Evolutionary conservation across 2,888 invertebrate genomes (phyloP), one percentile per base, ranked within the genome.

Genomic region (Lithophane semibrunnea): DNA sequence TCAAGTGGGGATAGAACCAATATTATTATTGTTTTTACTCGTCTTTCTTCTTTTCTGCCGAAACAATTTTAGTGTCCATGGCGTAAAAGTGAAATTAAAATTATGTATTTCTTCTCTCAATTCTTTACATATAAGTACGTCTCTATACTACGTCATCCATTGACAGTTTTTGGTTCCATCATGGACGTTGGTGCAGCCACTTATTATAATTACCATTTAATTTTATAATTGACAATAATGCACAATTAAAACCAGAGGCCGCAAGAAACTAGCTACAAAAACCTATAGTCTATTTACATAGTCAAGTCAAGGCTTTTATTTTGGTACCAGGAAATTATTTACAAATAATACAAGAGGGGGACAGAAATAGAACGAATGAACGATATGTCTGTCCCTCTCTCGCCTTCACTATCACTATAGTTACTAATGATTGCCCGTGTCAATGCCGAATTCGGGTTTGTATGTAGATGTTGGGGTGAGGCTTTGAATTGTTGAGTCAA

Each of bases 251-350:
- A 21, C 16, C 44, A 42, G n/a, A 42, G 13, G 24, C 58, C 21
- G 44, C 42, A 78, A 61, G 42, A 76, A 78, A 78, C 70, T 47
- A 54, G 18, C 12, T 72, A 54, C 58, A 52, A 42, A 67, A 69
- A 74, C 12, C 16, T 69, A 75, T 75, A 18, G 73, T 66, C 60
- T 78, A 73, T 71, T 78, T 18, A 42, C 68, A 68, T 54, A 71
- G 65, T 80, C 64, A 75, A 82, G 74, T 80, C 80, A 86, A 86
- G 85, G 85, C 47, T 80, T 83, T 77, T 64, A 63, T 74, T 83
- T 75, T 54, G 75, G 61, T 83, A 80, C 75, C 78, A 87, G 87
- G 69, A 82, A 80, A 82, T 79, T 81, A 83, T 75, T 73, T 78
- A 78, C 71, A 47, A 69, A 77, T 76, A 82, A 75, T 68, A 73